Conservation (phyloP, 2,113 vertebrate species). For the Odocoileus hemionus region DNA sequence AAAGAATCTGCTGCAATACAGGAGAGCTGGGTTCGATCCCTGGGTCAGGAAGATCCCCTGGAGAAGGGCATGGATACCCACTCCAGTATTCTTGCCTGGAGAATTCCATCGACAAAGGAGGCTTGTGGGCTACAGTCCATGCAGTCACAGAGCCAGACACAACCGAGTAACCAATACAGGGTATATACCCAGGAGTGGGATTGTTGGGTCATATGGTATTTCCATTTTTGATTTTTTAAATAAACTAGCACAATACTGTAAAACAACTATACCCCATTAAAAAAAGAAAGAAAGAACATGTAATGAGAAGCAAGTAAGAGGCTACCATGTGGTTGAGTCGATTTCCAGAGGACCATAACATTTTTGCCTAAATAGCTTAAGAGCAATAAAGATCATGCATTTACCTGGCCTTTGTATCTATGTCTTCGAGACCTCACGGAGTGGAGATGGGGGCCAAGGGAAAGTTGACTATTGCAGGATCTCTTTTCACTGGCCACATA, state of each 20-base stretch:
- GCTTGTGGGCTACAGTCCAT: neutral
- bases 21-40: neutral
- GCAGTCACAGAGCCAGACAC: neutral
- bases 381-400: neutral
- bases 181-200: neutral
- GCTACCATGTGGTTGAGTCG: neutral
- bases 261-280: neutral
- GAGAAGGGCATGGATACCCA: neutral
- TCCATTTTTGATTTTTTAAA: neutral
- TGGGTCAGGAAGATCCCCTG: neutral
- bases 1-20: neutral
- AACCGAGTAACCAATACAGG: neutral
- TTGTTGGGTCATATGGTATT: neutral
- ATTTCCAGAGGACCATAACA: neutral
- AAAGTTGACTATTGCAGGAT: neutral
- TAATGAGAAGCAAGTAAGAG: neutral
- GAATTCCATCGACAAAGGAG: neutral
- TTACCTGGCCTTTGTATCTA: neutral
- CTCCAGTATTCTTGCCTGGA: neutral
- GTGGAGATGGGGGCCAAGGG: fast-evolving
- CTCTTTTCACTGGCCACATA: neutral
- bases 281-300: neutral
- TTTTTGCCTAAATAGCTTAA: neutral
- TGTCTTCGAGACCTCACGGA: neutral
- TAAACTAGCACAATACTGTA: neutral